Conservation (phyloP, 35 echinoderm and acorn worm species). For the Lytechinus pictus region DNA sequence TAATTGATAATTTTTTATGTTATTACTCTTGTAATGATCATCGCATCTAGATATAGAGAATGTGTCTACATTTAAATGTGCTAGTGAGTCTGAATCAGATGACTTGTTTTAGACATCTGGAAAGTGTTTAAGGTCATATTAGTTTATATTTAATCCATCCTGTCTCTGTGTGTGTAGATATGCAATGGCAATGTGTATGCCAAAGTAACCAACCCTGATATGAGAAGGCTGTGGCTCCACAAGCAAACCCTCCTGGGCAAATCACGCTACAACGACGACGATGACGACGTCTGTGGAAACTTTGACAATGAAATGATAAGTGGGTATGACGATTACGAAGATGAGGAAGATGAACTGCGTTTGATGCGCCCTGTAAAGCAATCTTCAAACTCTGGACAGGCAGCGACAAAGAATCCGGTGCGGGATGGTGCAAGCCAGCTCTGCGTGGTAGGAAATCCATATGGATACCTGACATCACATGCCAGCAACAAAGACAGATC, state of each 20-base stretch:
- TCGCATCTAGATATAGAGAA: no score
- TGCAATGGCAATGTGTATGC: constrained; percentile 69
- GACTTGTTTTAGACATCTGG: no score
- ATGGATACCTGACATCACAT: not conserved
- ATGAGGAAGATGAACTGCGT: constrained; percentile 10
- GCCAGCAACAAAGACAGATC: not conserved
- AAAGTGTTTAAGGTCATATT: no score
- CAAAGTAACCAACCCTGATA: constrained; percentile 26
- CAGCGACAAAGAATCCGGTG: not conserved
- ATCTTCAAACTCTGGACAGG: not conserved
- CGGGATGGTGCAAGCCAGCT: not conserved
- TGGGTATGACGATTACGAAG: constrained; percentile 32
- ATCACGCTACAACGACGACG: constrained; percentile 34
- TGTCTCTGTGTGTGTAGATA: not conserved
- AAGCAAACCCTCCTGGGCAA: constrained; percentile 1
- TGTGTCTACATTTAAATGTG: no score
- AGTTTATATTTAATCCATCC: not conserved
- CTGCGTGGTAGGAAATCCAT: not conserved
- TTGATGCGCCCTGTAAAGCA: not conserved
- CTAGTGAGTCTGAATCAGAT: no score
- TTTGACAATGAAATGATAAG: not conserved
- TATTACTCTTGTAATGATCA: no score
- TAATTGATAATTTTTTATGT: no score
- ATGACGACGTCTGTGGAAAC: constrained; percentile 5
- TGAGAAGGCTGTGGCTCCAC: constrained; percentile 51